Evolutionary conservation across 2,888 invertebrate genomes (phyloP).

Genomic region (Hypselothyrea guttata): DNA sequence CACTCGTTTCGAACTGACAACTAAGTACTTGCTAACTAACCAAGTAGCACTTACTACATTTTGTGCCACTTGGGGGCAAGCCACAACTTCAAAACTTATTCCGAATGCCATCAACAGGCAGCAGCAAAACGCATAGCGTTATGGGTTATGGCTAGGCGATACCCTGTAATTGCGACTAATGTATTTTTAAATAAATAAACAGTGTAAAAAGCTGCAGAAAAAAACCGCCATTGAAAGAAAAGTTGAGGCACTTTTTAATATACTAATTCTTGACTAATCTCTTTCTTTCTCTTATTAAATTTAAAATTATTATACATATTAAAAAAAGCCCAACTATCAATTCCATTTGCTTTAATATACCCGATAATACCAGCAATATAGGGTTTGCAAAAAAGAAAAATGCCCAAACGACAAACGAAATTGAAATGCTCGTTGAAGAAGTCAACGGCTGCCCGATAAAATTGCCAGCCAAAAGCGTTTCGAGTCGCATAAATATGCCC

Average conservation of each 20-base stretch:
- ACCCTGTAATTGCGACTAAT: slow-evolving; percentile 16
- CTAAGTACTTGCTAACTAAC: background rate
- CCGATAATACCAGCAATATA: background rate
- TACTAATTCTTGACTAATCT: too few species aligned
- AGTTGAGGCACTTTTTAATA: too few species aligned
- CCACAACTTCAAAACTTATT: background rate
- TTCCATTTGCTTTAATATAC: background rate
- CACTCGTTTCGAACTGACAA: background rate
- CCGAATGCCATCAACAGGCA: slow-evolving; percentile 1
- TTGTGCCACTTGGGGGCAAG: background rate
- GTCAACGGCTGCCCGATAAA: slow-evolving; percentile 50
- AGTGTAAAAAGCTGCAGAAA: background rate
- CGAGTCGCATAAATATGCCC: slow-evolving; percentile 39
- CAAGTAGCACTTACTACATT: background rate
- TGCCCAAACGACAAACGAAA: slow-evolving; percentile 26
- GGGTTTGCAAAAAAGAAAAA: slow-evolving; percentile 6
- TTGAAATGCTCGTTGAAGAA: slow-evolving; percentile 49
- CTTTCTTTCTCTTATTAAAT: too few species aligned
- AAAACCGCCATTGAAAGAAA: too few species aligned
- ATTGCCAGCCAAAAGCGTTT: slow-evolving; percentile 33
- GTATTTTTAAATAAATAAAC: background rate
- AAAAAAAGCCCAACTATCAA: too few species aligned
- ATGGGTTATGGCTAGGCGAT: background rate
- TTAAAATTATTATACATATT: too few species aligned
- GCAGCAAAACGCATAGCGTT: background rate